Evolutionary conservation across 1,140 invertebrate genomes (phyloP), one percentile per base, ranked within the genome.

Genomic region (Orchestia grillus): DNA sequence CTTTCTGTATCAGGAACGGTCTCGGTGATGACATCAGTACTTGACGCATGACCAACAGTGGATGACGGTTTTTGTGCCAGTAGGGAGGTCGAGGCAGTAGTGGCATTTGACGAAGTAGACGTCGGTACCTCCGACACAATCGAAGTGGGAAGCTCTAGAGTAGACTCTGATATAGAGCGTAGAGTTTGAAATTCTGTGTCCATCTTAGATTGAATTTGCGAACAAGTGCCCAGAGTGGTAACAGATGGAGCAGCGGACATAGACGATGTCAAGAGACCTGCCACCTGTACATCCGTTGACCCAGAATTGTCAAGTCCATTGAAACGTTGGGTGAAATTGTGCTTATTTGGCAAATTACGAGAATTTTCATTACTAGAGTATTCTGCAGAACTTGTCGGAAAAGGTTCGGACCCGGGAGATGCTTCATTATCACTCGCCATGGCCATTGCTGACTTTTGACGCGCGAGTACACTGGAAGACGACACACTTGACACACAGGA

Each of bases 401-500:
- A 77, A 23, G 62, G 62, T 19, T 3, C 62, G 36, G 62, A 77
- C 28, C 62, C 36, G 62, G 15, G 3, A 8, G 36, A 16, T 42
- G 88, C 88, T 16, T 90, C 88, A 90, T 44, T 90, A 44, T 15
- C 15, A 42, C 88, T 42, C 41, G 28, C 43, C 42, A 11, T 3
- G n/a, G 36, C 16, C 88, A 19, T 43, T 23, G 41, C n/a, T 42
- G 88, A 42, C 4, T 19, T 90, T 15, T 41, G n/a, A 44, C 3
- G 88, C 41, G 28, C 43, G 6, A 90, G n/a, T 44, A 28, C 42
- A 90, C 43, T 90, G 88, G 88, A 90, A 90, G 88, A 90, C 88
- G 42, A 90, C 88, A 90, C 88, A 90, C 43, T 90, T 90, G 88
- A 90, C 88, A 90, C 92, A 94, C 4, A 94, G 19, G 43, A 40